A percentile compares a stretch with the other conserved stretches of the same genome.
Conservation (phyloP, 2,797 vertebrate genomes). For the Centropyge bicolor region DNA sequence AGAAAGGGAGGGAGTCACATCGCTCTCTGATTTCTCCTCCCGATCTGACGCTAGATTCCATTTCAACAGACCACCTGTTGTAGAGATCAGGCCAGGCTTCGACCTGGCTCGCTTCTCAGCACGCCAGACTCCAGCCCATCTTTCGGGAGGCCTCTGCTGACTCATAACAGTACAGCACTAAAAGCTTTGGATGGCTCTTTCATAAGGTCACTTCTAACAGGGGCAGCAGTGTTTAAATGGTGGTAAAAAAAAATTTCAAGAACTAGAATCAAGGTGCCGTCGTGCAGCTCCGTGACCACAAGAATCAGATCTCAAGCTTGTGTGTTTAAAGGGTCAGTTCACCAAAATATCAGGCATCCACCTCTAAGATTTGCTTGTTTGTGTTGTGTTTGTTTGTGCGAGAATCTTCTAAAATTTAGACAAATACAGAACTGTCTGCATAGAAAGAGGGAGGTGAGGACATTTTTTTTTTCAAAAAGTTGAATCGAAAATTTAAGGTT, state of each 20-base stretch:
- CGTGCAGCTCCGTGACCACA: neutral
- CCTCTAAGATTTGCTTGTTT: neutral
- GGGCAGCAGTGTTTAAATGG: neutral
- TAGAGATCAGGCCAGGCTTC: conserved; percentile 46
- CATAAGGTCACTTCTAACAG: conserved; percentile 17
- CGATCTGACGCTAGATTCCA: conserved; percentile 54
- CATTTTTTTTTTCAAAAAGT: no score
- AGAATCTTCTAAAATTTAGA: neutral
- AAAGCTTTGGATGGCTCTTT: conserved; percentile 19
- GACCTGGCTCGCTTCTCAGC: conserved; percentile 54
- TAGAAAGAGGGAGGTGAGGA: no score
- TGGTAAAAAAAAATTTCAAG: neutral
- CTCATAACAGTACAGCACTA: conserved; percentile 32
- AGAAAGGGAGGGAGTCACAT: conserved; percentile 42
- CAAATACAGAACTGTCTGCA: neutral
- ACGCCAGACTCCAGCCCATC: conserved; percentile 38
- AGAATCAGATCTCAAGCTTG: neutral
- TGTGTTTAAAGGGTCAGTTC: neutral
- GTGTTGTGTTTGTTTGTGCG: neutral
- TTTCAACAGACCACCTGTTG: conserved; percentile 77
- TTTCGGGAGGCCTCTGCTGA: conserved; percentile 41
- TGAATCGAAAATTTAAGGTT: no score
- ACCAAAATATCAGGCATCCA: neutral
- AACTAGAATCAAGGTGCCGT: neutral
- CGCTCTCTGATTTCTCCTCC: conserved; percentile 51